Evolutionary conservation across 2,797 vertebrate genomes (phyloP), one percentile per base, ranked within the genome.

Genomic region (Labeo calbasu): DNA sequence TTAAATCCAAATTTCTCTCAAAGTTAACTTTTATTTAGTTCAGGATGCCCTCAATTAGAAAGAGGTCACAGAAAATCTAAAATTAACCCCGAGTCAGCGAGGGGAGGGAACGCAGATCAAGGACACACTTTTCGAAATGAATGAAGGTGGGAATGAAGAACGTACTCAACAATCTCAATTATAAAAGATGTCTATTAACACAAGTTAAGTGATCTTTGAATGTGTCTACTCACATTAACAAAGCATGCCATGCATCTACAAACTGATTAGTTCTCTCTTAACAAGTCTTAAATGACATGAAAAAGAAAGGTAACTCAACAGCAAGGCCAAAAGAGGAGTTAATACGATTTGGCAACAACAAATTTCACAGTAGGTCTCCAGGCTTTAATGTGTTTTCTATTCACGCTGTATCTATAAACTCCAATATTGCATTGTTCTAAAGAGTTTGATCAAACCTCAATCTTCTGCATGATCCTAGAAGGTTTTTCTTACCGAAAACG

Each of bases 401-500:
- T 79, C 51, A 3, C 12, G 4, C 4, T 66, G 5, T 48, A 50
- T 32, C 23, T 36, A 11, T 6, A 10, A 13, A 15, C 25, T 25
- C 1, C 3, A 68, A 68, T 23, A 53, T 11, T 68, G 13, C 2
- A 7, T n/a, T 2, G 19, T 19, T 25, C 57, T 28, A 77, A 0
- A 48, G 43, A 46, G 19, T 48, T 12, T 6, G 12, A 48, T 78
- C 15, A 65, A 63, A 50, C 17, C 57, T 7, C 9, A 78, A 48
- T 40, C 43, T 48, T 65, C 57, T 32, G 11, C 55, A 65, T 79
- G 15, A 80, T 69, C 53, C 36, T 59, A 50, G 17, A 51, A 57
- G 55, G 13, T 88, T 53, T 28, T 57, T 82, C 95, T 23, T 97
- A 99, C 98, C 97, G 95, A 96, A 99, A 98, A 94, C 96, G 97